Base-by-base conservation (phyloP, 64 coral and sea anemone species). In the Stylophora pistillata region DNA sequence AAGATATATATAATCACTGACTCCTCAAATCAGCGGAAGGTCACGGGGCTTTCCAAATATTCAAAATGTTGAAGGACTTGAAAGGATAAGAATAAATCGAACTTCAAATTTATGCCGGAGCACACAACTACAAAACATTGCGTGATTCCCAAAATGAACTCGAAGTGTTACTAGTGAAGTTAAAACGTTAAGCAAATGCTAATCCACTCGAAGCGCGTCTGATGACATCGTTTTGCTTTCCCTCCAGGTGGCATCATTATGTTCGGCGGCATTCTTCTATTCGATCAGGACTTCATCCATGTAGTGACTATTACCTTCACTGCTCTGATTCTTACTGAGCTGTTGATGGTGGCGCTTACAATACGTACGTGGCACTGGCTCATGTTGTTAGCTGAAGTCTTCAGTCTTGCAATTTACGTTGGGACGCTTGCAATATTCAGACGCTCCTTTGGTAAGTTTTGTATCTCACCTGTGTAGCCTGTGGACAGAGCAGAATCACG, bases 291-390 rank as follows among this genome's bases (percentile, higher is more conserved):
- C 30, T 98, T 98, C 55, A 98, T 98, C 64, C 96, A 98, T 68
- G 96, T 98, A 10, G 96, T 98, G 10, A 81, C 96, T 0, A 98
- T 98, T 52, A 98, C 96, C 1, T 98, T 98, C 76, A 98, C 96
- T 20, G 81, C 96, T 0, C 86, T 98, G 5, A 95, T 98, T 71
- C 93, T 98, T 15, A 98, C 96, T 21, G 96, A 98, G 55, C 81
- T 98, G 3, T 66, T 98, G 0, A 98, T 98, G 96, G 96, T 98
- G 18, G 96, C 96, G 9, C 83, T 98, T 14, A 98, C 96, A 25
- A 93, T 98, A 13, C 86, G 93, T 33, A 98, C 96, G 18, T 98
- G 96, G 96, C 96, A 98, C 33, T 98, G 96, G 93, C 63, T 98
- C n/a, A 98, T 98, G 96, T 59, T 90, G 37, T 23, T 95, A 37